Evolutionary conservation across 2,797 vertebrate genomes (phyloP).

Genomic region (Etheostoma nigrum): DNA sequence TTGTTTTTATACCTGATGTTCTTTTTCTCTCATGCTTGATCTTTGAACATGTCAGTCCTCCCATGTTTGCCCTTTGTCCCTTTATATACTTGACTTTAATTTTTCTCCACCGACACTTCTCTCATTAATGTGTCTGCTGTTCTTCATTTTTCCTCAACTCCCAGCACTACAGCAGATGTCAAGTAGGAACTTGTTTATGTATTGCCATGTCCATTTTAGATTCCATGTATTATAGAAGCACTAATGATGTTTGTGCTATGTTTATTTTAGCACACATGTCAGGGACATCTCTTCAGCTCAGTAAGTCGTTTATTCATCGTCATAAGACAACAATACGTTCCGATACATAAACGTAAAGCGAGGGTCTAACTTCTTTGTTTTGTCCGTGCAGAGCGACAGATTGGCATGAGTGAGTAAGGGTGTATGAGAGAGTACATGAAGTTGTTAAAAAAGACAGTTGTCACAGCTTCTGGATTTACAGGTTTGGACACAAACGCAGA

Average conservation of each 20-base stretch:
- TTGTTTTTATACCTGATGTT: neutral
- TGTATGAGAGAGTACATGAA: too few relatives aligned
- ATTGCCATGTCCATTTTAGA: conserved; percentile 12
- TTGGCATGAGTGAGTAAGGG: too few relatives aligned
- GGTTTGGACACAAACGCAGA: too few relatives aligned
- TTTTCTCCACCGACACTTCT: neutral
- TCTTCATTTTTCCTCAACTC: neutral
- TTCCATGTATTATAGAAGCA: conserved; percentile 3
- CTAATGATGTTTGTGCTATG: conserved; percentile 19
- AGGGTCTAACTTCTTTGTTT: too few relatives aligned
- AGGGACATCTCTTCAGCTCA: conserved; percentile 18
- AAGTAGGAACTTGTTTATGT: conserved; percentile 2
- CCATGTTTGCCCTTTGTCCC: neutral
- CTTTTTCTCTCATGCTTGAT: neutral
- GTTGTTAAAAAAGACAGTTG: too few relatives aligned
- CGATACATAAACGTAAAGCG: too few relatives aligned
- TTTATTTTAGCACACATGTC: conserved; percentile 51
- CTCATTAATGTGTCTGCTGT: neutral
- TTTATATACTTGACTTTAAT: neutral
- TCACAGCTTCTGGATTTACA: too few relatives aligned
- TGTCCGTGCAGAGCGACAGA: too few relatives aligned
- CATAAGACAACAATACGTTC: too few relatives aligned
- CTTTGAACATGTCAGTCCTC: neutral
- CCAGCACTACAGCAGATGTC: neutral
- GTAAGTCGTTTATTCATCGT: neutral